Conservation (phyloP, 2,113 vertebrate genomes). For the Engraulis encrasicolus region DNA sequence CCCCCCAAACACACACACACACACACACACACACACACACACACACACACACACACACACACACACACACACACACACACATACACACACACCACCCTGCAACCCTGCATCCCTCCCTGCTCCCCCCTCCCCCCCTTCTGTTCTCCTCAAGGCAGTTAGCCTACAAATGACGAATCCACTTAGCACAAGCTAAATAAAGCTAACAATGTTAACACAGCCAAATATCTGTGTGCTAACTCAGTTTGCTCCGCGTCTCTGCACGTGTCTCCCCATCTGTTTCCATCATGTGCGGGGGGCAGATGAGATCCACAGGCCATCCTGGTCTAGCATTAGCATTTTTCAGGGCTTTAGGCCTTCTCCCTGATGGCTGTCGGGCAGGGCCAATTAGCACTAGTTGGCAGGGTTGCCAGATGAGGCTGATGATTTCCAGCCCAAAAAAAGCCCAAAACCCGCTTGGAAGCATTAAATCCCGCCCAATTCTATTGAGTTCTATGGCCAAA, state of each 20-base stretch:
- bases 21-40: no score
- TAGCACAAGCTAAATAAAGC: neutral
- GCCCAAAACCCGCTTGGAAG: no score
- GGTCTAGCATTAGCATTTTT: neutral
- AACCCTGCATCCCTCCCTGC: no score
- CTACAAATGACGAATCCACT: slow-evolving; percentile 5
- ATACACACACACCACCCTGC: no score
- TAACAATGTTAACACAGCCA: slow-evolving; percentile 16
- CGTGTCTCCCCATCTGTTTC: neutral
- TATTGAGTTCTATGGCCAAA: no score
- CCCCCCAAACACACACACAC: no score
- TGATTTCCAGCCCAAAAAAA: no score
- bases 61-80: no score
- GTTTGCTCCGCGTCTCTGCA: neutral
- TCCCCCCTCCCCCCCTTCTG: neutral
- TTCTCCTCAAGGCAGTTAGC: neutral
- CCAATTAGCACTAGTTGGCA: neutral
- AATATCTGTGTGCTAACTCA: neutral
- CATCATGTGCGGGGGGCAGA: neutral
- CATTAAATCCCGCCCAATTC: no score
- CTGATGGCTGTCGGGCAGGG: neutral
- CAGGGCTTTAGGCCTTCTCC: neutral
- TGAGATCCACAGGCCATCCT: neutral
- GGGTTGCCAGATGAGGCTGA: no score
- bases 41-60: no score